Percentiles rank a stretch among this genome's conserved stretches.
These are phyloP conservation scores for Turnix velox DNA, from an alignment of 2,113 vertebrate genomes.

Conservation along the genomic window DNA sequence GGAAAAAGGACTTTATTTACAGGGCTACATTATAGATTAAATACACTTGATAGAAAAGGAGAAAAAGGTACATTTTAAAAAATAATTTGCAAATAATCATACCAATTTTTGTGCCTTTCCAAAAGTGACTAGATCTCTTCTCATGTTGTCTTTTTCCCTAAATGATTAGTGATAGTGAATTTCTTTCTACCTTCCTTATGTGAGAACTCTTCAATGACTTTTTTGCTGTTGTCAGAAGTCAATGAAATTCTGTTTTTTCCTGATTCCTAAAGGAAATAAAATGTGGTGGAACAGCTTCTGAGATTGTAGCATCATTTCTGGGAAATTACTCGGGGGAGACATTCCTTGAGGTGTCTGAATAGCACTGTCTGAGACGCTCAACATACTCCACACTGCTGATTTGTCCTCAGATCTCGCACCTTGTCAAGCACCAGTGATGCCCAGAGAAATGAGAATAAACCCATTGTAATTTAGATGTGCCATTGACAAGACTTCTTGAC, in stretches of 20 bases:
- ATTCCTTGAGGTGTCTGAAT: background rate
- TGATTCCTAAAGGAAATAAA: background rate
- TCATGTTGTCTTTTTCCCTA: background rate
- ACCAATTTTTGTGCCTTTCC: background rate
- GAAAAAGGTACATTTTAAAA: too few relatives aligned
- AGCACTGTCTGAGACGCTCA: fast-evolving
- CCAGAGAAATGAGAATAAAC: background rate
- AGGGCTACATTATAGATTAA: background rate
- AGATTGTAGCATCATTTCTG: background rate
- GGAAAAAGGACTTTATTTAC: background rate
- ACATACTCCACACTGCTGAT: fast-evolving
- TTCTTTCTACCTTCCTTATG: background rate
- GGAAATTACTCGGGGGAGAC: background rate
- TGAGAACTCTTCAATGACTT: background rate
- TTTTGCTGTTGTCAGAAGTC: background rate
- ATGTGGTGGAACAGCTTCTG: background rate
- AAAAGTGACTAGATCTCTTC: background rate
- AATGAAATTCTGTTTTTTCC: background rate
- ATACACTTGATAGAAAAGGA: background rate
- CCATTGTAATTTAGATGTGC: background rate
- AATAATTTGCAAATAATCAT: background rate
- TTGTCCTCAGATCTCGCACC: background rate
- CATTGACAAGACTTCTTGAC: background rate
- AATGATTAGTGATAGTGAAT: too few relatives aligned
- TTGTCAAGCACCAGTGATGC: background rate